Conservation (phyloP, 2,113 vertebrate species). For the Neogobius melanostomus region DNA sequence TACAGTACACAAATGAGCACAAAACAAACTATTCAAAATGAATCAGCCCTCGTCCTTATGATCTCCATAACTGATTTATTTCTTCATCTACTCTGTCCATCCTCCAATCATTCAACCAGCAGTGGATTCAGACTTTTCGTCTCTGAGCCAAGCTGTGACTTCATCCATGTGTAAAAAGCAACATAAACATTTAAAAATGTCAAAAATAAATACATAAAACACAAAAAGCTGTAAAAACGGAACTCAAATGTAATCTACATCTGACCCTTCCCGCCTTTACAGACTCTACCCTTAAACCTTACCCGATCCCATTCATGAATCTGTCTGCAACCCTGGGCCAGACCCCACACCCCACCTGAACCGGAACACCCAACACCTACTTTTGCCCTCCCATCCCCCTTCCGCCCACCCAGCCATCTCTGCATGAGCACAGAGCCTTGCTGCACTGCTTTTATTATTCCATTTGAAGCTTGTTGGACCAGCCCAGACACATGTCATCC, state of each 20-base stretch:
- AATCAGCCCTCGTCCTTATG: conserved; percentile 36
- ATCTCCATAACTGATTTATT: conserved; percentile 33
- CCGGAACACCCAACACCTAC: conserved; percentile 27
- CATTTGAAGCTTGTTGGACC: conserved; percentile 74
- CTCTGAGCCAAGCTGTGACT: conserved; percentile 67
- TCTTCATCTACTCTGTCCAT: conserved; percentile 62
- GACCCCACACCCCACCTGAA: conserved; percentile 58
- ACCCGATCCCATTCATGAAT: conserved; percentile 55
- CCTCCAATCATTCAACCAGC: conserved; percentile 80
- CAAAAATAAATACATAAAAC: conserved; percentile 42
- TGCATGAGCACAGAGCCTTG: conserved; percentile 83
- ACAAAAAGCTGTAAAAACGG: conserved; percentile 36
- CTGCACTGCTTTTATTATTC: conserved; percentile 76
- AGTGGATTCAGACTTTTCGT: conserved; percentile 72
- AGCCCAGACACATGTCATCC: conserved; percentile 74
- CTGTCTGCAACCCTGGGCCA: conserved; percentile 82
- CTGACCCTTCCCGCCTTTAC: conserved; percentile 68
- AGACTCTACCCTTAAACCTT: conserved; percentile 42
- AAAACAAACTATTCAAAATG: conserved; percentile 56
- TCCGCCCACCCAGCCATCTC: conserved; percentile 47
- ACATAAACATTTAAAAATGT: conserved; percentile 52
- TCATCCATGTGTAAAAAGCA: conserved; percentile 59
- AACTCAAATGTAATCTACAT: conserved; percentile 46
- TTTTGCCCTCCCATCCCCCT: conserved; percentile 31
- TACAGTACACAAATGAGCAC: conserved; percentile 62